Evolutionary conservation across 1,140 invertebrate genomes (phyloP).

Genomic region (Amphibalanus amphitrite): DNA sequence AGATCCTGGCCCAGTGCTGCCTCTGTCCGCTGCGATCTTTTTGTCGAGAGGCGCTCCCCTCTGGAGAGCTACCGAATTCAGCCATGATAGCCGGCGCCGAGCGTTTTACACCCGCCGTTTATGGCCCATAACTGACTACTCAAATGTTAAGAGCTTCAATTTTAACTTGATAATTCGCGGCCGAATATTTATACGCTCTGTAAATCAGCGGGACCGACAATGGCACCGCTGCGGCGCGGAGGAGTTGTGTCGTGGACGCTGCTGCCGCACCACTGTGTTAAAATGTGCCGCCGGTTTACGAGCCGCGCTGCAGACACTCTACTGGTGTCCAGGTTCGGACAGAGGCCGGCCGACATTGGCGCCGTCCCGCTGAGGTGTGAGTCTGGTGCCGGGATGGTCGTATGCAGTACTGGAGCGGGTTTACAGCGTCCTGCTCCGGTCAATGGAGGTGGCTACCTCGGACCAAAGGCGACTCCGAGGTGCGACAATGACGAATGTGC

Average conservation of each 20-base stretch:
- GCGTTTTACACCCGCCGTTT: background rate
- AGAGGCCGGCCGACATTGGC: background rate
- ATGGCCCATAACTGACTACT: background rate
- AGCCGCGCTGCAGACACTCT: background rate
- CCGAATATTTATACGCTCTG: background rate
- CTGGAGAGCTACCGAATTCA: background rate
- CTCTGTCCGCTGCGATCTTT: background rate
- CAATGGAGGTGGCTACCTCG: too few species aligned
- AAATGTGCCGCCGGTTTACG: background rate
- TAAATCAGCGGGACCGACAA: background rate
- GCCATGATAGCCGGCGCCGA: background rate
- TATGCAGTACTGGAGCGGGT: too few species aligned
- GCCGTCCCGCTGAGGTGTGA: too few species aligned
- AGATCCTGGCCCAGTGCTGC: background rate
- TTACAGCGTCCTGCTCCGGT: too few species aligned
- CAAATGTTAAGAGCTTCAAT: constrained; percentile 2
- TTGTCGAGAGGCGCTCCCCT: background rate
- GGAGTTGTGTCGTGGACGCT: too few species aligned
- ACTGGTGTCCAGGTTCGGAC: too few species aligned
- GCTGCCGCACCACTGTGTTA: background rate
- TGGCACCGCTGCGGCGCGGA: background rate
- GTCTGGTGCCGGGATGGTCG: too few species aligned
- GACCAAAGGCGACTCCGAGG: too few species aligned
- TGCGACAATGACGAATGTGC: too few species aligned
- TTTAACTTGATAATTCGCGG: background rate